Evolutionary conservation across 2,888 invertebrate genomes (phyloP).

Genomic region (Entomobrya multifasciata): DNA sequence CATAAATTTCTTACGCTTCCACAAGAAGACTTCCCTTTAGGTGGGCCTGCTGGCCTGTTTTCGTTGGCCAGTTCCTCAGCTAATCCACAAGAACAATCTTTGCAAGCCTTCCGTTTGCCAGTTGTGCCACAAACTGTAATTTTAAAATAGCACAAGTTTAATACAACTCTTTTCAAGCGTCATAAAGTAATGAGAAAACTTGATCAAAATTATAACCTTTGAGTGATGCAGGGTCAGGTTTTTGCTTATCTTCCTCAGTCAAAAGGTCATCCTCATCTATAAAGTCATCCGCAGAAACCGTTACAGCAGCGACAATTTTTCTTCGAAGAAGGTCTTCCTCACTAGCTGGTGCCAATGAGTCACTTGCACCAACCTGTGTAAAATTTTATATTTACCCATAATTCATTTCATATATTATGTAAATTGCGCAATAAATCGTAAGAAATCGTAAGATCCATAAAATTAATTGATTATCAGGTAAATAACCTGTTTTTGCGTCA

Average conservation of each 20-base stretch:
- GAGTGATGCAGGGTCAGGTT: conserved; percentile 92
- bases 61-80: conserved; percentile 94
- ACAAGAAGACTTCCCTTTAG: conserved; percentile 89
- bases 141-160: too few species aligned
- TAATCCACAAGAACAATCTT: conserved; percentile 98
- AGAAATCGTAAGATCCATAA: neutral
- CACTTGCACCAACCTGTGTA: conserved; percentile 64
- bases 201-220: conserved; percentile 84
- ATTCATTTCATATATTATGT: too few species aligned
- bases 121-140: conserved; percentile 90
- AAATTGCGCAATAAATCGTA: neutral
- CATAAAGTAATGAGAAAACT: conserved; percentile 30
- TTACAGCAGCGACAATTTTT: neutral
- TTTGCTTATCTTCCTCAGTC: conserved; percentile 93
- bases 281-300: conserved; percentile 81
- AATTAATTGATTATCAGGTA: neutral
- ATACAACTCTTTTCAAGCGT: too few species aligned
- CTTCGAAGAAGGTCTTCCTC: conserved; percentile 25
- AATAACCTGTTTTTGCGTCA: conserved; percentile 55
- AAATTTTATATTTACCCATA: too few species aligned
- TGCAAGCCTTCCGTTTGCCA: conserved; percentile 97
- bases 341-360: conserved; percentile 21
- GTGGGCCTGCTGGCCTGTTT: conserved; percentile 77
- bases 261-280: conserved; percentile 94
- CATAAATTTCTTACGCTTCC: conserved; percentile 90